These are phyloP conservation scores for Acyrthosiphon pisum DNA, from an alignment of 1,140 invertebrate genomes.

Conservation along the genomic window DNA sequence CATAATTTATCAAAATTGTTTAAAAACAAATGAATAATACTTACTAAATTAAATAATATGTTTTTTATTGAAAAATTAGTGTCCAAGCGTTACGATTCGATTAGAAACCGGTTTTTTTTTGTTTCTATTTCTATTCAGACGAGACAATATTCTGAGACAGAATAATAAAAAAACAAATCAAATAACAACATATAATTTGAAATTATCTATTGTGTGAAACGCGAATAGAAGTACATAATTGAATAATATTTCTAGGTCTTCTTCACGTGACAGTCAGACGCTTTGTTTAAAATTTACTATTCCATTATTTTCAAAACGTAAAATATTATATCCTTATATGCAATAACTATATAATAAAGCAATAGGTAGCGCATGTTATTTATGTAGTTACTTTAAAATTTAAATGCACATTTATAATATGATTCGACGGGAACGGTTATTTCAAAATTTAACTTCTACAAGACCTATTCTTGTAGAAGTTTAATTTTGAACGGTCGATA, in stretches of 20 bases:
- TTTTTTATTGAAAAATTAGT: background rate
- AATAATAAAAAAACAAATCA: slow-evolving; percentile 10
- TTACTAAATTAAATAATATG: background rate
- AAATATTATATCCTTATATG: background rate
- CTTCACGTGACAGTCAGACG: background rate
- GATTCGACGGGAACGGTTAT: background rate
- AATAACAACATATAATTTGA: background rate
- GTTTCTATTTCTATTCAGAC: background rate
- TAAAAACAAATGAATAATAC: slow-evolving; percentile 9
- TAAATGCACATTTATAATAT: background rate
- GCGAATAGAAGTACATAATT: background rate
- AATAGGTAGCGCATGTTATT: background rate
- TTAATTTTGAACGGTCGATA: background rate
- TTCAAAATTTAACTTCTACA: background rate
- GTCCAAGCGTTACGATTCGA: background rate
- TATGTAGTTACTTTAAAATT: background rate
- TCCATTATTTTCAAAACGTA: background rate
- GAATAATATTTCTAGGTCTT: background rate
- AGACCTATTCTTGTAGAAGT: too few species aligned
- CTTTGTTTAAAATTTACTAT: background rate
- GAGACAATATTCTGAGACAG: background rate
- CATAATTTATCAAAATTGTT: background rate
- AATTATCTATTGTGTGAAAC: background rate
- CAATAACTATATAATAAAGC: background rate
- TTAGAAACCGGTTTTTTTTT: background rate